Conservation (phyloP, 2,888 invertebrate genomes). For the Eupelmus urozonus region DNA sequence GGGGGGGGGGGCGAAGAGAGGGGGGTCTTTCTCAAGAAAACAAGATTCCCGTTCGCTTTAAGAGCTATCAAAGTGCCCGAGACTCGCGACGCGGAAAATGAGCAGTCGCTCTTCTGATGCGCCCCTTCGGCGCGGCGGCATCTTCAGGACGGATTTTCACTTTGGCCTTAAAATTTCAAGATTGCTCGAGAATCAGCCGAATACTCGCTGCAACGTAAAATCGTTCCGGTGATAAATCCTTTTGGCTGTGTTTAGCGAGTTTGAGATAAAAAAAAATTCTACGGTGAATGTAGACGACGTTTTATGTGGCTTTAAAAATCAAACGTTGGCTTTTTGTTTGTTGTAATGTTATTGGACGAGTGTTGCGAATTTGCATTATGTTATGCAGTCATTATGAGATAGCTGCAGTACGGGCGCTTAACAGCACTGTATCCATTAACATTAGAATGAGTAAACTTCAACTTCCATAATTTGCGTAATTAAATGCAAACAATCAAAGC, state of each 20-base stretch:
- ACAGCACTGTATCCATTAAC: neutral
- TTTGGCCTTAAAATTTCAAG: constrained; percentile 33
- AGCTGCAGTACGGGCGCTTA: neutral
- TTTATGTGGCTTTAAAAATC: too few species aligned
- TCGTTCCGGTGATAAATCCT: neutral
- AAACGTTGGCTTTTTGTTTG: too few species aligned
- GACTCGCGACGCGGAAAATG: constrained; percentile 56
- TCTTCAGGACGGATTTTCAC: constrained; percentile 31
- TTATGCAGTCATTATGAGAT: neutral
- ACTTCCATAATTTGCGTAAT: neutral
- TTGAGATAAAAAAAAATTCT: neutral
- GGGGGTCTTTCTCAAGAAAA: constrained; percentile 34
- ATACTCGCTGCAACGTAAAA: constrained; percentile 12
- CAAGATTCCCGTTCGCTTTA: constrained; percentile 51
- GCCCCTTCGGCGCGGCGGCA: constrained; percentile 11
- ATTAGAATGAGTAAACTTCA: constrained; percentile 7
- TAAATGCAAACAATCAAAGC: constrained; percentile 2
- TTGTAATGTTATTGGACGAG: neutral
- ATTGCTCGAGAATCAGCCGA: constrained; percentile 7
- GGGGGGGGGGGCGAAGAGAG: neutral
- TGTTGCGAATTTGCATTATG: constrained; percentile 3
- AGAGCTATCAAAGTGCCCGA: constrained; percentile 51
- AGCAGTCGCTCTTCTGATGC: constrained; percentile 27
- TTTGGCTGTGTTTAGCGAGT: neutral
- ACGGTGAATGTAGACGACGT: too few species aligned